These are phyloP conservation scores for Lamellibrachia luymesi DNA, from an alignment of 1,140 invertebrate genomes.

Conservation along the genomic window DNA sequence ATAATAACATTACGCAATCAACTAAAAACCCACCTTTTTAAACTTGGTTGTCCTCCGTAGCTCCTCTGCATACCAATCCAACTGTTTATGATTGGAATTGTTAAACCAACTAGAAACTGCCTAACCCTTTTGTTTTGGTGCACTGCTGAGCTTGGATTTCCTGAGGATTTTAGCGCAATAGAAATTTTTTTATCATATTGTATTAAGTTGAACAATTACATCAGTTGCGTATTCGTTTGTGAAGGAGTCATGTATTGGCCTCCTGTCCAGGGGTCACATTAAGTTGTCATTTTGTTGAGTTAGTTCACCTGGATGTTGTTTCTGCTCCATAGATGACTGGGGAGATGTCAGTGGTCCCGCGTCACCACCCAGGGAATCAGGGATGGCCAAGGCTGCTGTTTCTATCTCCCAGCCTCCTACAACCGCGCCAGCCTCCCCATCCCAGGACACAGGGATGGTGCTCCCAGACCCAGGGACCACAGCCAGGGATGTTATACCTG, in stretches of 20 bases:
- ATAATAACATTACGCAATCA: too few species aligned
- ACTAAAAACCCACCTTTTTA: too few species aligned
- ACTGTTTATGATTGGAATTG: too few species aligned
- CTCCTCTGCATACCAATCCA: too few species aligned
- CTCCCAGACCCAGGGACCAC: background rate
- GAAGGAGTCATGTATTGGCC: background rate
- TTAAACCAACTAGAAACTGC: too few species aligned
- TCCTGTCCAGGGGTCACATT: background rate
- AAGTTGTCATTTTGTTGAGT: too few species aligned
- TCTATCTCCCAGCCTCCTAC: background rate
- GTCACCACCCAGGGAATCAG: constrained; percentile 19
- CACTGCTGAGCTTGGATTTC: too few species aligned
- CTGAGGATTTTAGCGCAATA: too few species aligned
- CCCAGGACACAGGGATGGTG: background rate
- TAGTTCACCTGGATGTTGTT: background rate
- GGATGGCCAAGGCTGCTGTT: background rate
- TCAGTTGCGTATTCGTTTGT: background rate
- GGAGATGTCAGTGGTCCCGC: constrained; percentile 12
- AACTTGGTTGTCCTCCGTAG: too few species aligned
- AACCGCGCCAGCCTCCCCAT: background rate
- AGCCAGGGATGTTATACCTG: background rate
- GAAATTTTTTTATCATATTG: too few species aligned
- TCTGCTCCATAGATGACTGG: constrained; percentile 2
- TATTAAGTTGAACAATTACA: too few species aligned
- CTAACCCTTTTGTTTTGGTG: too few species aligned